Conservation (phyloP, 2,113 vertebrate species). For the Cynocephalus volans region DNA sequence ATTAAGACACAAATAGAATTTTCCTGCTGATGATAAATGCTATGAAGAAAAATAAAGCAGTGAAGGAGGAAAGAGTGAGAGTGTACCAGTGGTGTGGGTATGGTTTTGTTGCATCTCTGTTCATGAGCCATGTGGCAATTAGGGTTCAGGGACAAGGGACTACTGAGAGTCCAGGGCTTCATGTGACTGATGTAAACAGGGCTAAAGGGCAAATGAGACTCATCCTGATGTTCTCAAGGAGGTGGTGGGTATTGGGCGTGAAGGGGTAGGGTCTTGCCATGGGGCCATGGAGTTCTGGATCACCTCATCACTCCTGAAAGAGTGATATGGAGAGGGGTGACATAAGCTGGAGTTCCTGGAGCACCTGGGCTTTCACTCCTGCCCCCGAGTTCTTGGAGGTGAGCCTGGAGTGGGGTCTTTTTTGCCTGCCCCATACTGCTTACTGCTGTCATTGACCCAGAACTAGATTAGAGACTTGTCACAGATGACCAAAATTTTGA, state of each 20-base stretch:
- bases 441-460: not conserved
- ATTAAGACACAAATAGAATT: not conserved
- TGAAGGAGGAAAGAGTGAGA: not conserved
- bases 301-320: not conserved
- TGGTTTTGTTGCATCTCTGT: not conserved
- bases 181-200: not conserved
- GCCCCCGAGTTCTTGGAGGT: rapidly evolving
- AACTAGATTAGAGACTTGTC: not conserved
- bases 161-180: not conserved
- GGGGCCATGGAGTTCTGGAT: not conserved
- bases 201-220: not conserved
- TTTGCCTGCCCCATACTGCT: not conserved
- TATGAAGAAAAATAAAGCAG: not conserved
- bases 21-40: not conserved
- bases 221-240: not conserved
- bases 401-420: not conserved
- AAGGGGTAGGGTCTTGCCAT: not conserved
- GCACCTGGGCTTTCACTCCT: not conserved
- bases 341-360: not conserved
- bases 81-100: rapidly evolving
- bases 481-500: not conserved
- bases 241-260: rapidly evolving
- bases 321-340: not conserved
- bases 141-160: not conserved
- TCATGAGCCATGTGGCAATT: not conserved